Evolutionary conservation across 2,113 vertebrate genomes (phyloP).

Genomic region (Strix aluco): DNA sequence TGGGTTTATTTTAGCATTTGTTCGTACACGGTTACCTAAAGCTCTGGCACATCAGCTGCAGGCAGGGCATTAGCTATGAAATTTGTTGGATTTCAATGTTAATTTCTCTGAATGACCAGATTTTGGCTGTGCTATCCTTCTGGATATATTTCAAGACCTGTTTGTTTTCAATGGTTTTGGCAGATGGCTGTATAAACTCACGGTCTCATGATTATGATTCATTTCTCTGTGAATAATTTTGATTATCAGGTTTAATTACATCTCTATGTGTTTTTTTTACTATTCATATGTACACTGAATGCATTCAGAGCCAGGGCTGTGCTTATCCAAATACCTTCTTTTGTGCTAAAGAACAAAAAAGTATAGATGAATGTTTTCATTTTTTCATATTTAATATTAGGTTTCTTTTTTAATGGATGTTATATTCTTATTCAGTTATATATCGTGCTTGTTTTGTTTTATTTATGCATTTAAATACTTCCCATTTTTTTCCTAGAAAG

Average conservation of each 20-base stretch:
- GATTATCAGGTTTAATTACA: neutral
- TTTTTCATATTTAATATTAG: neutral
- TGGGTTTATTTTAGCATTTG: neutral
- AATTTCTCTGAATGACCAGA: neutral
- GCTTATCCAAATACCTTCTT: neutral
- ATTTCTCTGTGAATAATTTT: neutral
- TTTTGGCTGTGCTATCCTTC: neutral
- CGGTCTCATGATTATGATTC: neutral
- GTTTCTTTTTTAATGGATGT: neutral
- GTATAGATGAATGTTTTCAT: rapidly evolving
- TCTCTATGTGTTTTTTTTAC: neutral
- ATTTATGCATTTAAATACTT: neutral
- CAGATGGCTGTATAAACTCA: neutral
- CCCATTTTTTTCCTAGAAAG: neutral
- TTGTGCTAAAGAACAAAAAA: neutral
- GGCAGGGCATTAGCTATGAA: neutral
- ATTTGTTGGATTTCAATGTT: neutral
- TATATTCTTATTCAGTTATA: neutral
- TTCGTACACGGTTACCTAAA: neutral
- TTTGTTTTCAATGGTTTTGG: neutral
- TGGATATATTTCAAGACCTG: neutral
- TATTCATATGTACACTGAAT: neutral
- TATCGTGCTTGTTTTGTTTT: rapidly evolving
- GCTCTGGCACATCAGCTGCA: neutral
- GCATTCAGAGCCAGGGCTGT: neutral